Conservation (phyloP, 2,797 vertebrate species). For the Lepus oiostolus region DNA sequence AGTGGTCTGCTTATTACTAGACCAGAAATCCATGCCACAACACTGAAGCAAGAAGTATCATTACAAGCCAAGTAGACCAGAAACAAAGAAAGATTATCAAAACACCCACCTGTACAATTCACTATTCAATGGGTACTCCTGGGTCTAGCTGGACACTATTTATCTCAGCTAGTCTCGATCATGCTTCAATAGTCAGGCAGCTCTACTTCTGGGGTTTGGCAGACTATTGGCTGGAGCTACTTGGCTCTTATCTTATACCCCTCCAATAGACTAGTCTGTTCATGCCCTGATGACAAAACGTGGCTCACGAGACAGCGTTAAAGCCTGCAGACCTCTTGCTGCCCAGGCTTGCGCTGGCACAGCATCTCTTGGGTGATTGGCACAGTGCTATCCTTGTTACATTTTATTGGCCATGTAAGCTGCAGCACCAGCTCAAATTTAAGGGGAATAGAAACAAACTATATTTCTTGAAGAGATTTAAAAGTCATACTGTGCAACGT, state of each 20-base stretch:
- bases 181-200: neutral
- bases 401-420: neutral
- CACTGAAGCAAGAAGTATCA: neutral
- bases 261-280: neutral
- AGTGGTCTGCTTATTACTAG: neutral
- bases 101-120: neutral
- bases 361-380: neutral
- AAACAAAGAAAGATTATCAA: neutral
- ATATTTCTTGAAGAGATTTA: neutral
- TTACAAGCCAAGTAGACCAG: neutral
- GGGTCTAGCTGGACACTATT: neutral
- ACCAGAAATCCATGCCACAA: neutral
- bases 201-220: neutral
- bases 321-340: neutral
- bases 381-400: neutral
- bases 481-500: neutral
- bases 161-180: neutral
- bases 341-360: neutral
- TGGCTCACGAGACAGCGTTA: neutral
- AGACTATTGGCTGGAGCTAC: neutral
- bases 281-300: neutral
- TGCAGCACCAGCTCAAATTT: neutral
- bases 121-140: neutral
- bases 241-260: neutral
- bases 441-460: neutral